These are phyloP conservation scores for Probosciger aterrimus DNA, from an alignment of 2,113 vertebrate species.

Conservation along the genomic window DNA sequence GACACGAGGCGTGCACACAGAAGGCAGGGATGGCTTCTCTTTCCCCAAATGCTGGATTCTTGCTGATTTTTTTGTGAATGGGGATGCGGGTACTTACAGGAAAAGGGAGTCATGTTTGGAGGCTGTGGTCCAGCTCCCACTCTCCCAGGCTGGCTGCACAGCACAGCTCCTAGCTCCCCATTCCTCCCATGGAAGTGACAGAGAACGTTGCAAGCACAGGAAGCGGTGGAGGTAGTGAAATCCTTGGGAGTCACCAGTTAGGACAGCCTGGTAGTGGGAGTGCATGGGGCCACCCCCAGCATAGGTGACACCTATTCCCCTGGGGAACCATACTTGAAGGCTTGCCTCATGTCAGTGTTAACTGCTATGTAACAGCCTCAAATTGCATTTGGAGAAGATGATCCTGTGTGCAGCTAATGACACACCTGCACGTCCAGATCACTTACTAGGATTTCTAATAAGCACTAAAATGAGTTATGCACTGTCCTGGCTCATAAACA, in stretches of 20 bases:
- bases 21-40: not conserved
- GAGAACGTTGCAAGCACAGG: rapidly evolving
- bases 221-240: not conserved
- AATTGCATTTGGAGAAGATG: not conserved
- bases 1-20: not conserved
- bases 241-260: not conserved
- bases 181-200: not conserved
- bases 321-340: not conserved
- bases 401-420: not conserved
- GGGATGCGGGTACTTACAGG: not conserved
- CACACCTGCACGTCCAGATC: not conserved
- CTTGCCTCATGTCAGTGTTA: not conserved
- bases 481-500: not conserved
- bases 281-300: not conserved
- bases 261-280: not conserved
- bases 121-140: not conserved
- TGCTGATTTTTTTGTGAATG: not conserved
- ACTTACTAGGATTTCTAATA: not conserved
- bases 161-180: not conserved
- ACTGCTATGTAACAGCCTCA: not conserved
- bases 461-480: not conserved
- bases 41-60: not conserved
- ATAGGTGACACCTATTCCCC: not conserved
- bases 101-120: not conserved
- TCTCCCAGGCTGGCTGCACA: not conserved